Evolutionary conservation across 2,888 invertebrate genomes (phyloP), one percentile per base, ranked within the genome.

Genomic region (Eristalinus aeneus): DNA sequence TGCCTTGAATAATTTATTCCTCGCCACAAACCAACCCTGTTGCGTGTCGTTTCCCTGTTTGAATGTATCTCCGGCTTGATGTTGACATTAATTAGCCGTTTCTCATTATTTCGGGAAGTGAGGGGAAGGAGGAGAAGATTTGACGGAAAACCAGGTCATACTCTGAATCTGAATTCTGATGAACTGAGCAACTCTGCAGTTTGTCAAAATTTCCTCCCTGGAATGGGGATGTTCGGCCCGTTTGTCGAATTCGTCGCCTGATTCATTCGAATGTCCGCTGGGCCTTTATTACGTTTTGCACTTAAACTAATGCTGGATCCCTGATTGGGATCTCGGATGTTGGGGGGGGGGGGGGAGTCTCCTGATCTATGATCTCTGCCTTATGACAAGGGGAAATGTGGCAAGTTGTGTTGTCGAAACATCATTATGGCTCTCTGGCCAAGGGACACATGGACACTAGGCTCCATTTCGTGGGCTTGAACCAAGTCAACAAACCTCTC

Each of bases 1-100:
- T 54, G 23, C n/a, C 27, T 64, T 85, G 84, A 85, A 80, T 80
- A 76, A 80, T 80, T 80, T 72, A 85, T 80, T 72, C 5, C 27
- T 5, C 27, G 67, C 75, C 39, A 39, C 31, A n/a, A 23, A 31
- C 16, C 31, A 36, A 56, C 16, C 46, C 75, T 79, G 63, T 79
- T 85, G 75, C 68, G 79, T 84, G 80, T 72, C 80, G 63, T 68
- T 72, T 68, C 60, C 79, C 75, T 54, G 79, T 67, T 74, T 74
- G 73, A 27, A 8, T 54, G 53, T 71, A 22, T 56, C 54, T 20
- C 36, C 67, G 68, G 56, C 46, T 58, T 71, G 56, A 63, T 58
- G 54, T 53, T 20, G 61, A 65, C 75, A 72, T 79, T 79, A 84
- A 84, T 84, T 84, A 79, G 67, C 39, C 34, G 63, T 72, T 75